Conservation (phyloP, 2,888 invertebrate species). For the Ochropacha duplaris region DNA sequence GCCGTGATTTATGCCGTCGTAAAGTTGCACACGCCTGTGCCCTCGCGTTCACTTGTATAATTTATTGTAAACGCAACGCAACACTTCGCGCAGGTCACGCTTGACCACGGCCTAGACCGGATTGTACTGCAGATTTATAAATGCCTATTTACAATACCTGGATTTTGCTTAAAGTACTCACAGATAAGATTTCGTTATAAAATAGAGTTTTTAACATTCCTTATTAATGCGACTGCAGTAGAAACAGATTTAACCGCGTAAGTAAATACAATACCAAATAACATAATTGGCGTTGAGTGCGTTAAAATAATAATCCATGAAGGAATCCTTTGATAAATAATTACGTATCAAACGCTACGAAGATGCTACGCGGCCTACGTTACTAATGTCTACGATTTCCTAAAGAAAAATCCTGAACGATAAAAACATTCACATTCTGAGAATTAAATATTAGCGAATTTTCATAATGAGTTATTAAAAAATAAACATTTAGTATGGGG, state of each 20-base stretch:
- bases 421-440: background rate
- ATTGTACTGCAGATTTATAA: constrained; percentile 54
- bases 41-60: constrained; percentile 79
- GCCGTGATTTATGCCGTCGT: constrained; percentile 74
- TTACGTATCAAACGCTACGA: background rate
- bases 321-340: too few relatives aligned
- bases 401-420: background rate
- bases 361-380: background rate
- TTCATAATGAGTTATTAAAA: background rate
- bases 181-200: background rate
- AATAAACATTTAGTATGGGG: background rate
- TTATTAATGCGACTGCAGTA: too few relatives aligned
- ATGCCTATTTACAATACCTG: constrained; percentile 32
- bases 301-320: too few relatives aligned
- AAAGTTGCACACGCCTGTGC: constrained; percentile 74
- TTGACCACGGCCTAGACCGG: constrained; percentile 64
- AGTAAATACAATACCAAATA: too few relatives aligned
- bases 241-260: background rate
- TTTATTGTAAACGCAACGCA: constrained; percentile 58
- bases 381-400: background rate
- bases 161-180: background rate
- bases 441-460: background rate
- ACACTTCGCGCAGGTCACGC: constrained; percentile 51
- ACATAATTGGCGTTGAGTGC: too few relatives aligned
- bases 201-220: too few relatives aligned